Conservation (phyloP, 2,888 invertebrate genomes). For the Oeneis ivallda region DNA sequence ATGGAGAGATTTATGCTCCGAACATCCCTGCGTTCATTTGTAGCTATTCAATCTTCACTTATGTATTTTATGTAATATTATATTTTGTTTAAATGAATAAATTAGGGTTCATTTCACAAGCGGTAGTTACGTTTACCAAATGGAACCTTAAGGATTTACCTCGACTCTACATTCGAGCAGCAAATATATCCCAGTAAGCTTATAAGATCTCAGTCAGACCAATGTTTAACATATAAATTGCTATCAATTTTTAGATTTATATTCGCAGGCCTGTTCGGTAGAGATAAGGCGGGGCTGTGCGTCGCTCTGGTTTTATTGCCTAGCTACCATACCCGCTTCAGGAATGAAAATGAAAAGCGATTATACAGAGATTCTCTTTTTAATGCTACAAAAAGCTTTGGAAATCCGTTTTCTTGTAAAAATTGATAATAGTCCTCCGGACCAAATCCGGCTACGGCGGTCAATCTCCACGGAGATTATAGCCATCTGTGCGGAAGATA, state of each 20-base stretch:
- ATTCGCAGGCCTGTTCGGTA: constrained; percentile 62
- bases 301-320: constrained; percentile 59
- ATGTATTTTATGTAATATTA: too few species aligned
- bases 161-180: constrained; percentile 20
- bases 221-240: constrained; percentile 78
- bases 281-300: constrained; percentile 61
- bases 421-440: too few species aligned
- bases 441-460: too few species aligned
- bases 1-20: too few species aligned
- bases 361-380: constrained; percentile 32
- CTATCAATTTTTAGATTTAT: constrained; percentile 74
- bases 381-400: constrained; percentile 40
- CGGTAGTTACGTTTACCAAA: background rate
- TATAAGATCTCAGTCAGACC: constrained; percentile 64
- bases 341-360: constrained; percentile 51
- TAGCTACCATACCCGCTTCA: constrained; percentile 53
- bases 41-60: too few species aligned
- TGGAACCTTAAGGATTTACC: constrained; percentile 1
- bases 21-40: too few species aligned
- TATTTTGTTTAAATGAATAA: background rate
- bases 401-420: constrained; percentile 45
- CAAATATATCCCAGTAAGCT: constrained; percentile 33
- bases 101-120: background rate
- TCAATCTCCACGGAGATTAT: too few species aligned
- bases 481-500: too few species aligned